phyloP scores from a whole-genome alignment of 2,113 vertebrate species.

The Calonectris borealis region DNA sequence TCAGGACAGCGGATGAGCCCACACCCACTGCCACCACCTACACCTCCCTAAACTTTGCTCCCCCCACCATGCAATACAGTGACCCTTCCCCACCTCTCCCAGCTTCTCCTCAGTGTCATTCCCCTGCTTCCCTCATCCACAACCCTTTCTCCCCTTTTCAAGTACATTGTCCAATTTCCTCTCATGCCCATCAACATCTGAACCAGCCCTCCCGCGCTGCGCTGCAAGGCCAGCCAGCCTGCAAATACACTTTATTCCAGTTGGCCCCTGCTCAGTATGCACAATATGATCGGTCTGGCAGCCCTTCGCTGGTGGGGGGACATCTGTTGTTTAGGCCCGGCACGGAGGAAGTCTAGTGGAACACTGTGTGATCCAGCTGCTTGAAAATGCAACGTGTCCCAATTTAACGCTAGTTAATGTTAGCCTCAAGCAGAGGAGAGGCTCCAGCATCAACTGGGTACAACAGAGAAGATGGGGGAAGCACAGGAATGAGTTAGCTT shows the following conservation, averaged over 20 bases:
- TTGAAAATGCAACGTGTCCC: neutral
- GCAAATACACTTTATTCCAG: neutral
- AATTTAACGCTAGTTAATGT: neutral
- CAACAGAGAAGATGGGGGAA: neutral
- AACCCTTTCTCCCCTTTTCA: neutral
- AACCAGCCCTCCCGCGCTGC: neutral
- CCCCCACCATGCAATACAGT: too few relatives aligned
- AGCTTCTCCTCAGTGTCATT: neutral
- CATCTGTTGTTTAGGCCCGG: neutral
- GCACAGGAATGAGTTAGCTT: neutral
- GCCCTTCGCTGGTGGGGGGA: neutral
- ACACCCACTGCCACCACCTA: neutral
- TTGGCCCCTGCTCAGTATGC: neutral
- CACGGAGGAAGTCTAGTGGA: rapidly evolving
- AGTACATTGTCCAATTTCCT: neutral
- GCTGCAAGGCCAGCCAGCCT: neutral
- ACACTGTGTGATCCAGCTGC: neutral
- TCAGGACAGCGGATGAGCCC: neutral
- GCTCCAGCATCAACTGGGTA: neutral
- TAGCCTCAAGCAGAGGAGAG: neutral
- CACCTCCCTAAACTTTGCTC: neutral
- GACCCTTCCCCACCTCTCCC: neutral
- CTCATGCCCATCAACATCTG: neutral
- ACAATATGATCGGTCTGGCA: rapidly evolving
- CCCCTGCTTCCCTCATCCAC: neutral